Evolutionary conservation across 2,888 invertebrate species (phyloP).

Genomic region (Ethmia dodecea): DNA sequence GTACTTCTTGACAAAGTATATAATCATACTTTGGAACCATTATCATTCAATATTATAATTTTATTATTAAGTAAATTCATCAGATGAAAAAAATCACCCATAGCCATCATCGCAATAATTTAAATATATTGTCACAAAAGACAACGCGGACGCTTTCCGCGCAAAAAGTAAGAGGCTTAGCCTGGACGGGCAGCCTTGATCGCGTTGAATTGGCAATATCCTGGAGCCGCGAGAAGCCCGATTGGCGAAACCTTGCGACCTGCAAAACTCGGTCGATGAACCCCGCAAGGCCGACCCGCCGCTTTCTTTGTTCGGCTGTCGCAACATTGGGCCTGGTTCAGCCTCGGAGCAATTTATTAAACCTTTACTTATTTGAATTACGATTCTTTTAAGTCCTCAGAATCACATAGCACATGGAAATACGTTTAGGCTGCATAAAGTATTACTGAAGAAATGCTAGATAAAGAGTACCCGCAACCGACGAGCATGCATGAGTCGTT

Average conservation of each 20-base stretch:
- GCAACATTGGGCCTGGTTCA: constrained; percentile 54
- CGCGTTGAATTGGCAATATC: constrained; percentile 74
- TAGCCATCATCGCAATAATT: background rate
- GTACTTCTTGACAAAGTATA: no score
- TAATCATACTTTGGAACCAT: no score
- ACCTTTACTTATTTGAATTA: constrained; percentile 65
- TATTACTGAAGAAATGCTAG: no score
- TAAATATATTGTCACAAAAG: background rate
- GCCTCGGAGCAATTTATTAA: constrained; percentile 67
- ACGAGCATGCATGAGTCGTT: no score
- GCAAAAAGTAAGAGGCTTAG: constrained; percentile 66
- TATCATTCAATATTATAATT: no score
- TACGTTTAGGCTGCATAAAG: no score
- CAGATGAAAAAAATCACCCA: no score
- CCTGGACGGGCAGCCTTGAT: constrained; percentile 61
- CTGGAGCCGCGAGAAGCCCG: constrained; percentile 73
- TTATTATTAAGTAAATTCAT: no score
- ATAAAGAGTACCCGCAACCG: no score
- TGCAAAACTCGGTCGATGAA: constrained; percentile 75
- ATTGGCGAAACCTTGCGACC: constrained; percentile 77
- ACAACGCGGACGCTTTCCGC: constrained; percentile 32
- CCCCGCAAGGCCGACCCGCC: constrained; percentile 63
- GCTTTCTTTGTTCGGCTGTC: constrained; percentile 76
- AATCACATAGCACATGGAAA: no score
- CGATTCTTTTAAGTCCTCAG: no score